Evolutionary conservation across 2,113 vertebrate genomes (phyloP).

Genomic region (Colaptes auratus): DNA sequence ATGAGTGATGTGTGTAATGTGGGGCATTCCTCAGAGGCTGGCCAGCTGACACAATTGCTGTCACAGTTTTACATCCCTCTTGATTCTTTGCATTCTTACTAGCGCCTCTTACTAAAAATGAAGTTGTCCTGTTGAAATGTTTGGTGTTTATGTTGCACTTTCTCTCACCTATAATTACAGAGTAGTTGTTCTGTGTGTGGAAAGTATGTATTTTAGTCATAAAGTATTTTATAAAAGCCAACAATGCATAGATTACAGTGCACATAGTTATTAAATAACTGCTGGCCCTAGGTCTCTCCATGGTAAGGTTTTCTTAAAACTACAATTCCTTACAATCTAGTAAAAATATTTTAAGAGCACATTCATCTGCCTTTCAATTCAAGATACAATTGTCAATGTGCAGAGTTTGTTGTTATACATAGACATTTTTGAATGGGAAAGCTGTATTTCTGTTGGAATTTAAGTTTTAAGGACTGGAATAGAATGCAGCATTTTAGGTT

Average conservation of each 20-base stretch:
- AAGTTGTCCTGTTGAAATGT: rapidly evolving
- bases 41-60: rapidly evolving
- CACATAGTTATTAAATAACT: not conserved
- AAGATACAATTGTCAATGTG: not conserved
- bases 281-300: not conserved
- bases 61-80: not conserved
- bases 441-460: not conserved
- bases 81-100: not conserved
- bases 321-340: not conserved
- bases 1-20: no score
- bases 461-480: not conserved
- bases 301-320: not conserved
- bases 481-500: not conserved
- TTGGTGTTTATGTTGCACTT: not conserved
- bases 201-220: not conserved
- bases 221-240: not conserved
- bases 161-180: not conserved
- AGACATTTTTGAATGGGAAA: not conserved
- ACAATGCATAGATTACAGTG: not conserved
- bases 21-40: not conserved
- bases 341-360: not conserved
- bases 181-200: not conserved
- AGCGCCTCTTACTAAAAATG: not conserved
- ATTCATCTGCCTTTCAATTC: not conserved
- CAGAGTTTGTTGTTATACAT: not conserved